Percentiles rank a stretch among this genome's conserved stretches.
phyloP scores from a whole-genome alignment of 2,113 vertebrate genomes.

The Oreochromis spilurus region DNA sequence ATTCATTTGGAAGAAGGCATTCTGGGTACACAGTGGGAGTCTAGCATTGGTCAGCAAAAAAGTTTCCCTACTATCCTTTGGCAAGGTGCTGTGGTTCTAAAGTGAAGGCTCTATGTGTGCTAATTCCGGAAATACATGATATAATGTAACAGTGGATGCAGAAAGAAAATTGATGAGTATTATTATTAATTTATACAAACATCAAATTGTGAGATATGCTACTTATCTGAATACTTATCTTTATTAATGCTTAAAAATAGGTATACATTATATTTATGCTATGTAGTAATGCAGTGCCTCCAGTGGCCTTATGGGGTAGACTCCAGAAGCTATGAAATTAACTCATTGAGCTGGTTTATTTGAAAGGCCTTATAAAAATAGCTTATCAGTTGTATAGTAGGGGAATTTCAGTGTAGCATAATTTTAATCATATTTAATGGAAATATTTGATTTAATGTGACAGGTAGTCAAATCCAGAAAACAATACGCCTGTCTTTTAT shows the following conservation, averaged over 20 bases:
- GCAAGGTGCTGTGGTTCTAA: not conserved
- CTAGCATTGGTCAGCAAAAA: not conserved
- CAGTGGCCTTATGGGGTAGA: no score
- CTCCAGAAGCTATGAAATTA: not conserved
- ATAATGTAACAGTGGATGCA: not conserved
- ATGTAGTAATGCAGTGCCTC: not conserved
- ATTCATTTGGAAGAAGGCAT: not conserved
- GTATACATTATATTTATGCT: not conserved
- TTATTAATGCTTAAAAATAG: not conserved
- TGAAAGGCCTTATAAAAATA: not conserved
- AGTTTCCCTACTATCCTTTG: not conserved
- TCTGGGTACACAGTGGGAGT: not conserved
- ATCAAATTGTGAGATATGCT: not conserved
- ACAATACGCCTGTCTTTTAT: not conserved
- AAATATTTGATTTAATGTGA: not conserved
- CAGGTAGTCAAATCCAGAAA: not conserved
- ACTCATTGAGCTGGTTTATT: not conserved
- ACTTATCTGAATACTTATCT: not conserved
- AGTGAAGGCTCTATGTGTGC: not conserved
- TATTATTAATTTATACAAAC: not conserved
- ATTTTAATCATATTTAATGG: not conserved
- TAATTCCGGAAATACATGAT: not conserved
- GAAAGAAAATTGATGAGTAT: not conserved
- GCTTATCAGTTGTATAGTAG: not conserved
- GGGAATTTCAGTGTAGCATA: not conserved